Conservation (phyloP, 2,888 invertebrate genomes). For the Eupithecia insigniata region DNA sequence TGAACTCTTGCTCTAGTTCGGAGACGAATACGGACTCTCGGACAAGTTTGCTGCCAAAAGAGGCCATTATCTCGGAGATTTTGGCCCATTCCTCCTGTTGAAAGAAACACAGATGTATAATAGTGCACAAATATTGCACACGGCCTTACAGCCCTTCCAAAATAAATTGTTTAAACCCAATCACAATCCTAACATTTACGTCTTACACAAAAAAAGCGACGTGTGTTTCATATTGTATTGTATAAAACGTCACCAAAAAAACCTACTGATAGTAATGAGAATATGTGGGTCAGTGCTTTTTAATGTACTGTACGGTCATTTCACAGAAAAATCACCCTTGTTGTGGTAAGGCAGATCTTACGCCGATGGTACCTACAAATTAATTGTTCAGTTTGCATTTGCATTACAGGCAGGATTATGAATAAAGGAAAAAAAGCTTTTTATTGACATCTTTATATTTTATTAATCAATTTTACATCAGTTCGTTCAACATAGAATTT, state of each 20-base stretch:
- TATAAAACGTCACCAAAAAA: too few species aligned
- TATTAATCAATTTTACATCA: neutral
- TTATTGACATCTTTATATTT: neutral
- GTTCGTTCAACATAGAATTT: neutral
- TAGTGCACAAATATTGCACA: neutral
- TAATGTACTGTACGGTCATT: too few species aligned
- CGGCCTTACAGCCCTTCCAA: neutral
- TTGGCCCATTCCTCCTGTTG: slow-evolving; percentile 96
- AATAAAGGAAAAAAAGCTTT: neutral
- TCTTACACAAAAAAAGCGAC: neutral
- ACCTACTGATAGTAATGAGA: too few species aligned
- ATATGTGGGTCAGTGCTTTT: too few species aligned
- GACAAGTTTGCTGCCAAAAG: slow-evolving; percentile 93
- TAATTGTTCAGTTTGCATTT: neutral
- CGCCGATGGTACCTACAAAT: too few species aligned
- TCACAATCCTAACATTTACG: neutral
- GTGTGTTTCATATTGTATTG: neutral
- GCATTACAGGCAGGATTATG: neutral
- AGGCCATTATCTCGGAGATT: slow-evolving; percentile 97
- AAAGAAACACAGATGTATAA: slow-evolving; percentile 17
- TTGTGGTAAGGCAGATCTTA: too few species aligned
- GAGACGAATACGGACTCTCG: slow-evolving; percentile 91
- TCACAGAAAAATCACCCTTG: too few species aligned
- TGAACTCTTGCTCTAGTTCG: slow-evolving; percentile 91
- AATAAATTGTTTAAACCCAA: neutral